These are phyloP conservation scores for Numenius arquata DNA, from an alignment of 2,113 vertebrate genomes.

Conservation along the genomic window DNA sequence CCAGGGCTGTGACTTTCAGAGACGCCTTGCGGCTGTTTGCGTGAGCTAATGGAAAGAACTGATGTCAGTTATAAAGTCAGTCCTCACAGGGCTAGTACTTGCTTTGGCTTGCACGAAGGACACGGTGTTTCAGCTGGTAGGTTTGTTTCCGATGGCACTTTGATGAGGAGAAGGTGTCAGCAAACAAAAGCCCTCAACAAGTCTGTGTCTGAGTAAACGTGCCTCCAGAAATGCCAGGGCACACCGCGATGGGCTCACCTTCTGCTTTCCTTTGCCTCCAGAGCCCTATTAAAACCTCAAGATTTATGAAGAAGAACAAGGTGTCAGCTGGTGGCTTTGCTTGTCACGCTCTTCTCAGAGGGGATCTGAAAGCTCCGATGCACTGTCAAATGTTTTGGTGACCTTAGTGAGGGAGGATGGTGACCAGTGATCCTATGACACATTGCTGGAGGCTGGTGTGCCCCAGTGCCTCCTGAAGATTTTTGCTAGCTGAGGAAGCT, in stretches of 20 bases:
- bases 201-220: not conserved
- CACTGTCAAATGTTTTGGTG: not conserved
- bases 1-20: not conserved
- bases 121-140: not conserved
- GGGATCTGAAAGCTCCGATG: not conserved
- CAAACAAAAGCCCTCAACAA: not conserved
- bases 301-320: not conserved
- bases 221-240: not conserved
- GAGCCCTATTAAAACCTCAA: not conserved
- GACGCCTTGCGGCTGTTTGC: not conserved
- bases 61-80: not conserved
- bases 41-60: not conserved
- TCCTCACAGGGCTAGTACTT: not conserved
- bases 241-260: fast-evolving
- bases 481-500: not conserved
- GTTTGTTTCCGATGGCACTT: not conserved
- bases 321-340: not conserved
- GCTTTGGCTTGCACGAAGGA: not conserved
- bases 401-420: not conserved
- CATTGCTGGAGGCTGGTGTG: not conserved
- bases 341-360: not conserved
- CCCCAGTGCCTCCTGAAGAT: not conserved
- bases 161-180: not conserved
- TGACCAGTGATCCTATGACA: not conserved
- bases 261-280: not conserved